Evolutionary conservation across 2,113 vertebrate species (phyloP).

Genomic region (Tricholaema leucomelas): DNA sequence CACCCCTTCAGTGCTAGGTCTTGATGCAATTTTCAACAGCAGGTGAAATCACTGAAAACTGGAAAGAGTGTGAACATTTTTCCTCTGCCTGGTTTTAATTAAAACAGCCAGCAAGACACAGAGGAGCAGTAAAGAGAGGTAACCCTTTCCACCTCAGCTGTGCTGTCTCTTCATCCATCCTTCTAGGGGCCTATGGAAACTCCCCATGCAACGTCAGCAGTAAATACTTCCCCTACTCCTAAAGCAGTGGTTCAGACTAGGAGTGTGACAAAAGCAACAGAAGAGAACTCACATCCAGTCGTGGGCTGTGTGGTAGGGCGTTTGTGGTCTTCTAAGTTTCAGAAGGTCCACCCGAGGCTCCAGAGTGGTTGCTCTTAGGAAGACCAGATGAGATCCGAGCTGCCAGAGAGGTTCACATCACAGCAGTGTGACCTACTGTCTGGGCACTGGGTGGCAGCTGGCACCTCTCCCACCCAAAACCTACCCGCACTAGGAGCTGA

Average conservation of each 20-base stretch:
- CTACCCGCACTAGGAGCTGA: background rate
- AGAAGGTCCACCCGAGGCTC: background rate
- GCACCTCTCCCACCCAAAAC: background rate
- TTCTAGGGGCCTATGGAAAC: background rate
- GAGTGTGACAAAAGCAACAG: background rate
- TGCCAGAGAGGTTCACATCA: background rate
- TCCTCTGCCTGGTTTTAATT: slow-evolving; percentile 44
- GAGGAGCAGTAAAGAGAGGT: background rate
- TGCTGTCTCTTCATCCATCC: background rate
- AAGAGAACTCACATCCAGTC: background rate
- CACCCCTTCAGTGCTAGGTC: background rate
- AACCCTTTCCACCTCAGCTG: background rate
- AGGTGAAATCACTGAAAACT: slow-evolving; percentile 31
- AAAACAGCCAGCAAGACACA: background rate
- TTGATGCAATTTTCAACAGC: slow-evolving; percentile 25
- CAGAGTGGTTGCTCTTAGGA: background rate
- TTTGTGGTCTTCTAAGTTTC: background rate
- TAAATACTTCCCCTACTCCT: background rate
- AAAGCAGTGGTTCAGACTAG: background rate
- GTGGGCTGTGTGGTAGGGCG: background rate
- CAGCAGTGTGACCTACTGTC: background rate
- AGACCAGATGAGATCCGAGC: background rate
- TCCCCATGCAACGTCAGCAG: accelerated
- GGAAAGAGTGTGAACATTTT: background rate
- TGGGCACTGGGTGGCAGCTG: background rate